Evolutionary conservation across 1,140 invertebrate species (phyloP), one percentile per base, ranked within the genome.

Genomic region (Drosophila parabipectinata): DNA sequence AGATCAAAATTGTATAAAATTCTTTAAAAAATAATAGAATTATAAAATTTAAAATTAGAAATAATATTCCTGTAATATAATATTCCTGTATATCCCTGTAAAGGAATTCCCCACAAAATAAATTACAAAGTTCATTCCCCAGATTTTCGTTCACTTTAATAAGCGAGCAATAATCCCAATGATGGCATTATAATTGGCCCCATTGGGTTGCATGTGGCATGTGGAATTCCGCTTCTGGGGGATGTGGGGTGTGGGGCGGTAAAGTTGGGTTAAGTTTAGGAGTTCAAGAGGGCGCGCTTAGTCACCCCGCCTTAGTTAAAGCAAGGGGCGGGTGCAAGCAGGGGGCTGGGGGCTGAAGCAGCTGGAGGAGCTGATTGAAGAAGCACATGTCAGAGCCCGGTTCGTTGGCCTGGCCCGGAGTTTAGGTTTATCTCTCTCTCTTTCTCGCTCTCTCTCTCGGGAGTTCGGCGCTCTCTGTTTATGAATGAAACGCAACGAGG

Each of bases 401-500:
- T 85, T 85, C 82, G 82, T 87, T 87, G 82, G 82, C 78, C 82
- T 87, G 82, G 83, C 82, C 83, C 41, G 41, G 41, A 44, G 41
- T 44, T 44, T 44, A 2, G 41, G 41, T 12, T 44, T 44, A n/a
- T 15, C n/a, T 14, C 39, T 5, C 8, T 8, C 12, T 7, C 8
- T 10, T 1, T 32, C 8, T 8, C 9, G 10, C n/a, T 15, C 39
- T 15, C n/a, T 6, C 1, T n/a, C 6, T 21, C 14, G 39, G 37
- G 58, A 44, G 67, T 73, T 73, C 68, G 68, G 39, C 66, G 64
- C 82, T 85, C 82, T 85, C 82, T 85, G 83, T 87, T 88, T 88
- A 88, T 88, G 83, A 88, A 88, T 88, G 83, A 88, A 88, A 88
- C 83, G 67, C 79, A 87, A 88, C 63, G 83, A 88, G 83, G 83